Base-by-base conservation (phyloP, 2,888 invertebrate species). In the Amiota minor region DNA sequence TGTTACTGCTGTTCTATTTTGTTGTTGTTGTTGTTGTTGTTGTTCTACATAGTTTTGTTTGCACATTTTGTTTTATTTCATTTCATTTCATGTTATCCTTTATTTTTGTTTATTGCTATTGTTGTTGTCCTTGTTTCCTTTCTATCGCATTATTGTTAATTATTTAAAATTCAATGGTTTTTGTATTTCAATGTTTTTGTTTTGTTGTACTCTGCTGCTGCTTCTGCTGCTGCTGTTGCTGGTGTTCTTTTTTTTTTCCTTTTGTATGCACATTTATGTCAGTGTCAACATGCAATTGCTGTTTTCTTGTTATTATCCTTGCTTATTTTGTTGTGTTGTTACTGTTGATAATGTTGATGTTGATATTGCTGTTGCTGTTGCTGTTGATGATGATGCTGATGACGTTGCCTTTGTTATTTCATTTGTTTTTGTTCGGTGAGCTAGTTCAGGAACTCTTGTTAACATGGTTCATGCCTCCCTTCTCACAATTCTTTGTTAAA, bases 111-210 rank as follows among this genome's bases (percentile, higher is more conserved):
- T 47, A 16, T 49, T 68, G 12, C 12, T 11, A 1, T 18, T 47
- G 53, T 64, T 64, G 53, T 70, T 53, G 3, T n/a, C 53, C 12
- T 53, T 53, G 53, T 53, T 12, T 53, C 14, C 53, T 53, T 53
- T 53, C n/a, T 53, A 53, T 23, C 35, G 35, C 35, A 35, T 35
- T 70, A 70, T 64, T 78, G 73, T 79, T 79, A 80, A 81, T 79
- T 77, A 78, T 80, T 82, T 77, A 74, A 79, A 78, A 75, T 73
- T 77, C 73, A 73, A 75, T 72, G 76, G 65, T 72, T 77, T 73
- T 46, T 74, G 72, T 35, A 35, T 4, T 35, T 35, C 35, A 35
- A 35, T 35, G n/a, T 53, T 53, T 2, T 53, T 35, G 6, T 35
- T 35, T 6, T 35, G 23, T 23, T 23, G 23, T 75, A 47, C 72